A percentile compares a stretch with the other conserved stretches of the same genome.
These are phyloP conservation scores for Anniella stebbinsi DNA, from an alignment of 2,797 vertebrate species.

Conservation along the genomic window DNA sequence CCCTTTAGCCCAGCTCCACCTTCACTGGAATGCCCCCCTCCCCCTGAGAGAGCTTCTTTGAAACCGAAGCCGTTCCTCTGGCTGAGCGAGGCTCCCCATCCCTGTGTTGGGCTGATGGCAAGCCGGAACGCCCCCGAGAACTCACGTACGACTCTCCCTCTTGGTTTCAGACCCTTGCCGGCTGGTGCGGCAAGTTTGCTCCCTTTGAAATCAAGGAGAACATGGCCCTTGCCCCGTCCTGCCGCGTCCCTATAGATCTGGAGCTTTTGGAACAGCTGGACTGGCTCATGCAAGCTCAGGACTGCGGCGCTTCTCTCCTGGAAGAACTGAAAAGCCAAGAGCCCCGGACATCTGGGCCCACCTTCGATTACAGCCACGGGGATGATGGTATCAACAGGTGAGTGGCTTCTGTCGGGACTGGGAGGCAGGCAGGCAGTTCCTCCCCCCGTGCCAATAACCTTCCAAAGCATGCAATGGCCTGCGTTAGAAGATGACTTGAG, in stretches of 20 bases:
- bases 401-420: background rate
- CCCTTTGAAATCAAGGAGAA: slow-evolving; percentile 97
- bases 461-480: background rate
- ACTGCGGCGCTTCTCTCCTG: slow-evolving; percentile 74
- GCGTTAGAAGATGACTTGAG: background rate
- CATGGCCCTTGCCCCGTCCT: slow-evolving; percentile 91
- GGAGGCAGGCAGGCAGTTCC: background rate
- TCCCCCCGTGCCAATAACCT: background rate
- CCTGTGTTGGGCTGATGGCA: no score
- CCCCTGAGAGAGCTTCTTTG: no score
- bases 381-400: slow-evolving; percentile 68
- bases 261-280: slow-evolving; percentile 86
- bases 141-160: background rate
- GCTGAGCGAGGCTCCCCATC: no score
- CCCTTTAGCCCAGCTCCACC: no score
- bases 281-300: slow-evolving; percentile 81
- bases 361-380: slow-evolving; percentile 66
- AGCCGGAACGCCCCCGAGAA: background rate
- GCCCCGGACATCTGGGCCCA: slow-evolving; percentile 85
- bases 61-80: no score
- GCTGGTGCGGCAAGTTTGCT: slow-evolving; percentile 96
- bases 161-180: slow-evolving; percentile 88
- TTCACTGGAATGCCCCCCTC: no score
- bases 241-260: slow-evolving; percentile 84
- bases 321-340: slow-evolving; percentile 84